Evolutionary conservation across 2,113 vertebrate species (phyloP), one percentile per base, ranked within the genome.

Genomic region (Chlorocebus sabaeus): DNA sequence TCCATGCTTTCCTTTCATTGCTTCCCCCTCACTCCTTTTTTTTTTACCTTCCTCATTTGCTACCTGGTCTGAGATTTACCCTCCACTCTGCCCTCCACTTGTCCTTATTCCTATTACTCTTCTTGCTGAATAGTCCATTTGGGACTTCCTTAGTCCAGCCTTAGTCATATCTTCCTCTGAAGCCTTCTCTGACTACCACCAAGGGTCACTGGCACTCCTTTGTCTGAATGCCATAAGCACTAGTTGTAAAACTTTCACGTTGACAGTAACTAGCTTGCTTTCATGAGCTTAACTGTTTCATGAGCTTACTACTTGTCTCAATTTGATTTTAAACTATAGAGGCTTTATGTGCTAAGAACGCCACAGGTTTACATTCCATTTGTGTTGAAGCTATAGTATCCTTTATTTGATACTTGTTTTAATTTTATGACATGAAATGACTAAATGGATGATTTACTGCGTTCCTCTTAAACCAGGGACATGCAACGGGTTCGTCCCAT

Each of bases 211-310:
- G 20, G 59, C n/a, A 45, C 5, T 38, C 67, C 35, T 92, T 92
- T 87, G 27, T 96, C 50, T 92, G 86, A 81, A 98, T 79, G 90
- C 27, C 14, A 13, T 57, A 61, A 97, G 27, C 52, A 96, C 59
- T 91, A 35, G 38, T 43, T 92, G 67, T 61, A 30, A 93, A 22
- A 18, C 73, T 89, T 59, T 93, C 67, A 89, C 67, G 61, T 95
- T 83, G 45, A 43, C 5, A 10, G 38, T n/a, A 38, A 52, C 68
- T 59, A 76, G 86, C 20, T 93, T 87, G 72, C 38, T 96, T 75
- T 93, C 50, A 79, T 55, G 16, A 93, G 30, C 23, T 43, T 92
- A 86, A 32, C 61, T 64, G 12, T 96, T 84, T 93, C 50, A 82
- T 55, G 20, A 93, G 25, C 18, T 48, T 92, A 82, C 61, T 14